Evolutionary conservation across 2,113 vertebrate genomes (phyloP), one percentile per base, ranked within the genome.

Genomic region (Halcyon malimbica): DNA sequence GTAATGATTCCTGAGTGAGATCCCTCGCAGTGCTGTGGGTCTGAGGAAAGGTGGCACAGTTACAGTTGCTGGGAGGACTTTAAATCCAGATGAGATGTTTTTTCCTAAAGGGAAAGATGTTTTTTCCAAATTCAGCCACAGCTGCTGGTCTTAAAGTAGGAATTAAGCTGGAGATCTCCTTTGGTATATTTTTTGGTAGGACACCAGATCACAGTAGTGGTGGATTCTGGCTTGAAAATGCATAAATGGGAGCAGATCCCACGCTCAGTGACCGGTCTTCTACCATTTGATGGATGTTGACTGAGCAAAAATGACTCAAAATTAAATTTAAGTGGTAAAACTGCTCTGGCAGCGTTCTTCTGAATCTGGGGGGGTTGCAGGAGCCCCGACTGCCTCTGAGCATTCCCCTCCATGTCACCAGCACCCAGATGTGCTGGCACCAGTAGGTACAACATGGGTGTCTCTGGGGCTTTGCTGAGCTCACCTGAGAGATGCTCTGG

Each of bases 1-100:
- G 17, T 42, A 21, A 1, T 0, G 0, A 10, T 46, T 50, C 44
- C 41, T 2, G 3, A 37, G 31, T 1, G 39, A 41, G 39, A 29
- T 6, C 18, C 31, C 9, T 46, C 5, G 0, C 14, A 24, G 31
- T 9, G 37, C 53, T 25, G 46, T 10, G 54, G 68, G 31, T 42
- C 20, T 1, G 11, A 11, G n/a, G 6, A 8, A 39, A 46, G 26
- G 23, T 63, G 67, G n/a, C 24, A 9, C 42, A 51, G 71, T 46
- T 77, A 16, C 15, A n/a, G 64, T 46, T 67, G 60, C 56, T 63
- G 73, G 60, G 56, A 78, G 60, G 48, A 75, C 42, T 82, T 84
- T 9, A 56, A 84, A 71, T 83, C 89, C 60, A 89, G 68, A 82
- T 51, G 51, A 87, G 60, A 57, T 59, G 16, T 90, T 83, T 93